Conservation (phyloP, 2,797 vertebrate genomes). For the Diplodus puntazzo region DNA sequence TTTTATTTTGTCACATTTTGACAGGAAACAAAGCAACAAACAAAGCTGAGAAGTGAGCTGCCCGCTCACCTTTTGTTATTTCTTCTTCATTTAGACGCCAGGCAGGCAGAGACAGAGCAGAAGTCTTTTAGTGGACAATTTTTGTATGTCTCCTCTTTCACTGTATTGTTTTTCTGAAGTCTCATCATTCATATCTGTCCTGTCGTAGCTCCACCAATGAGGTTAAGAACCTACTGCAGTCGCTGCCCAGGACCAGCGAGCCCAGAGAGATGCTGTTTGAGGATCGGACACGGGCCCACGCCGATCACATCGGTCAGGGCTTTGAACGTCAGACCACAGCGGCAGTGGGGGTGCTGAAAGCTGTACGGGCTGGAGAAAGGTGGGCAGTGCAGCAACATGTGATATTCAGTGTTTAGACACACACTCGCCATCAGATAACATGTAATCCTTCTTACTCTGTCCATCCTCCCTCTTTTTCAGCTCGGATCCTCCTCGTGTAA, state of each 20-base stretch:
- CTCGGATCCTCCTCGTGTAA: constrained; percentile 94
- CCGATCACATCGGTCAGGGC: constrained; percentile 98
- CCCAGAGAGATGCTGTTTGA: constrained; percentile 98
- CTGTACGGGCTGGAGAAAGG: constrained; percentile 92
- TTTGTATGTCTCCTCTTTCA: background rate
- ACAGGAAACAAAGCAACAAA: constrained; percentile 33
- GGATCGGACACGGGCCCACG: constrained; percentile 96
- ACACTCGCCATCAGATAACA: background rate
- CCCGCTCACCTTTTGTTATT: constrained; percentile 36
- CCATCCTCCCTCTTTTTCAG: constrained; percentile 72
- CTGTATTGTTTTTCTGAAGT: background rate
- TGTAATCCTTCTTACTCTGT: constrained; percentile 23
- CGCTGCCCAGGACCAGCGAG: constrained; percentile 97
- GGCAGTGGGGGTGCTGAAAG: constrained; percentile 97
- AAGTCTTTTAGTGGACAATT: constrained; percentile 1
- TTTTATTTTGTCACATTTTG: constrained; percentile 27
- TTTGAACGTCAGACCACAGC: constrained; percentile 97
- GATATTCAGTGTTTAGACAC: background rate
- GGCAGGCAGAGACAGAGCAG: background rate
- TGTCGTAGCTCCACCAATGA: constrained; percentile 95
- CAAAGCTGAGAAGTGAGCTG: constrained; percentile 13
- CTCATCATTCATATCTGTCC: constrained; percentile 5
- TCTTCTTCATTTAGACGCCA: constrained; percentile 36
- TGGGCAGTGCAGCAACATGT: constrained; percentile 62
- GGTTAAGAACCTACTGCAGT: constrained; percentile 99